Conservation (phyloP, 1,140 invertebrate genomes). For the Sipha flava region DNA sequence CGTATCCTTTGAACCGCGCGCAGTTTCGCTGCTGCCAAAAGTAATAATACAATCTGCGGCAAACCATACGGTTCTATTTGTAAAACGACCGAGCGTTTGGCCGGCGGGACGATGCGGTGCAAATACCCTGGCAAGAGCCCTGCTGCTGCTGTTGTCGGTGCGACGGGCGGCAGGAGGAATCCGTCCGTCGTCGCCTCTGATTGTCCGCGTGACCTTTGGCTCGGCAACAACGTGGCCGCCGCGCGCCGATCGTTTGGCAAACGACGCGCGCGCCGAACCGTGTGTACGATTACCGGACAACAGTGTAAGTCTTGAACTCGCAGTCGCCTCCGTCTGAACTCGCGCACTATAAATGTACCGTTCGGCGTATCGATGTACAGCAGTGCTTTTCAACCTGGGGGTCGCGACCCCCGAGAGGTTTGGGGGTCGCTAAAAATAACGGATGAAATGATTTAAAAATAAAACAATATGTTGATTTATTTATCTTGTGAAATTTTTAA, state of each 20-base stretch:
- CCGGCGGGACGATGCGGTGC: background rate
- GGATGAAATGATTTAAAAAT: too few species aligned
- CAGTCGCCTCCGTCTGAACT: too few species aligned
- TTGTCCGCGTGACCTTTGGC: slow-evolving; percentile 24
- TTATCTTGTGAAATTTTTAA: too few species aligned
- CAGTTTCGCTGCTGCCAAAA: background rate
- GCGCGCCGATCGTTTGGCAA: slow-evolving; percentile 8
- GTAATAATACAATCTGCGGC: background rate
- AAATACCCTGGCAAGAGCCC: background rate
- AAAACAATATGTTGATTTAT: too few species aligned
- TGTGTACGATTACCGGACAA: background rate
- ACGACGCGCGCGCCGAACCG: background rate
- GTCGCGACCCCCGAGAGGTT: too few species aligned
- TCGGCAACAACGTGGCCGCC: background rate
- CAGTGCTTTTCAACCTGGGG: too few species aligned
- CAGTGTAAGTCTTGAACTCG: slow-evolving; percentile 26
- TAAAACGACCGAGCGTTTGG: background rate
- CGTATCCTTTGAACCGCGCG: too few species aligned
- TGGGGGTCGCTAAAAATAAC: too few species aligned
- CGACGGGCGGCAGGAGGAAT: background rate
- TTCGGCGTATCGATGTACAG: too few species aligned
- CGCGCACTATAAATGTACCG: too few species aligned
- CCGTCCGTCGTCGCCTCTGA: slow-evolving; percentile 27
- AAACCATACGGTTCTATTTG: background rate
- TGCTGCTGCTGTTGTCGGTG: background rate